Conservation (phyloP, 2,888 invertebrate genomes). For the Drosophila aldrichi region DNA sequence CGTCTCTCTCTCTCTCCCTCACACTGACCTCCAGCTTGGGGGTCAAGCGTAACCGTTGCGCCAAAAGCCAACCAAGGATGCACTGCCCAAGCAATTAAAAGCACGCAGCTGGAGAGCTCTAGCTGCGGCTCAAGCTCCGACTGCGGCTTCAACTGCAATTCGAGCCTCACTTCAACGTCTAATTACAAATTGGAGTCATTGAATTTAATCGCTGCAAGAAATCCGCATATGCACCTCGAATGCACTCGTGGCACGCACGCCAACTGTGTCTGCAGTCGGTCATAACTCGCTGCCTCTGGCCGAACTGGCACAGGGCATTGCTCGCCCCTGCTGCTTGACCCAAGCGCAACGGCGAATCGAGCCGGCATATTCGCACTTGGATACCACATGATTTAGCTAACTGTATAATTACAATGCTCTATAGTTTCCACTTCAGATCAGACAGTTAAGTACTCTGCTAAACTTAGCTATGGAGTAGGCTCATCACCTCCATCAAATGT, state of each 20-base stretch:
- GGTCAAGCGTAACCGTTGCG: slow-evolving; percentile 81
- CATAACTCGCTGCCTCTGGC: slow-evolving; percentile 64
- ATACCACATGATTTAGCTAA: slow-evolving; percentile 4
- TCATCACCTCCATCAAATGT: not conserved
- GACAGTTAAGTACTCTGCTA: too few relatives aligned
- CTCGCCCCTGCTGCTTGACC: slow-evolving; percentile 24
- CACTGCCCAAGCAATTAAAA: slow-evolving; percentile 74
- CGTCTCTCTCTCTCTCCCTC: not conserved
- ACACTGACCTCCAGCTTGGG: slow-evolving; percentile 64
- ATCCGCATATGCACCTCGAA: slow-evolving; percentile 62
- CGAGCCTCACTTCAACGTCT: slow-evolving; percentile 62
- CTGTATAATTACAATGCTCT: slow-evolving; percentile 1
- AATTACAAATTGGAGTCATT: slow-evolving; percentile 82
- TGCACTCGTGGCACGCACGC: slow-evolving; percentile 75
- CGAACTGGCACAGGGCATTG: slow-evolving; percentile 8
- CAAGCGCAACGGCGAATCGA: not conserved
- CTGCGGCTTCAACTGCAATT: slow-evolving; percentile 30
- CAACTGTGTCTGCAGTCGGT: slow-evolving; percentile 55
- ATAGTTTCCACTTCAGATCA: not conserved
- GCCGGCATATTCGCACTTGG: not conserved
- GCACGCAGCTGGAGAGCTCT: slow-evolving; percentile 64
- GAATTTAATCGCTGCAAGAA: slow-evolving; percentile 73
- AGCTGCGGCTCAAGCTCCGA: not conserved
- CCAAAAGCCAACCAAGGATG: slow-evolving; percentile 82
- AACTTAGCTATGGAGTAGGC: not conserved